These are phyloP conservation scores for Pogona vitticeps DNA, from an alignment of 2,113 vertebrate genomes.

Conservation along the genomic window DNA sequence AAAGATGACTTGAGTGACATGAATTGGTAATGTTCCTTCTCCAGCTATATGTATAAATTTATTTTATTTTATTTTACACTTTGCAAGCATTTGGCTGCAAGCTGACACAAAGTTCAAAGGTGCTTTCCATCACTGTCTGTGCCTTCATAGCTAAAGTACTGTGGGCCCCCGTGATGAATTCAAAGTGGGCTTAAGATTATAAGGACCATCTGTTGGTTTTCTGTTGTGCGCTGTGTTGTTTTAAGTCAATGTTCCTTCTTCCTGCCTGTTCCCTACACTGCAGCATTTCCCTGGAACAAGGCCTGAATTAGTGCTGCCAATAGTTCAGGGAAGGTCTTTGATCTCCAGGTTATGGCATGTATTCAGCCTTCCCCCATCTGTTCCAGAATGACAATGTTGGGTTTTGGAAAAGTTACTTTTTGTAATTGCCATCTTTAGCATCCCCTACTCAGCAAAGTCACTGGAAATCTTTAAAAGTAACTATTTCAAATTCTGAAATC, in stretches of 20 bases:
- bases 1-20: neutral
- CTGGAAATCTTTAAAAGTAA: too few relatives aligned
- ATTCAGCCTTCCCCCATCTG: too few relatives aligned
- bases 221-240: too few relatives aligned
- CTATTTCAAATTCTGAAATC: too few relatives aligned
- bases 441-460: too few relatives aligned
- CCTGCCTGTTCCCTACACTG: too few relatives aligned
- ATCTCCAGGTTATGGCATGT: slow-evolving; percentile 1
- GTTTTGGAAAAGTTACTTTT: too few relatives aligned
- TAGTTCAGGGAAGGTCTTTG: neutral
- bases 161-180: neutral
- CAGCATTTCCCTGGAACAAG: too few relatives aligned
- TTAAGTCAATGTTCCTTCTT: too few relatives aligned
- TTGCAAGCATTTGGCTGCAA: slow-evolving; percentile 15
- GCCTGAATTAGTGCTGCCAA: slow-evolving; percentile 15
- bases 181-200: neutral
- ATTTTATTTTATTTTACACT: neutral
- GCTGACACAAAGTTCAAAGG: neutral
- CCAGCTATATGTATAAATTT: too few relatives aligned
- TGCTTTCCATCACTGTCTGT: neutral
- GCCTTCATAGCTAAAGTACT: neutral
- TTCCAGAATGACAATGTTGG: too few relatives aligned
- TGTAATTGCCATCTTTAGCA: too few relatives aligned
- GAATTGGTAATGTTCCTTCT: neutral
- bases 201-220: neutral